Evolutionary conservation across 2,113 vertebrate species (phyloP).

Genomic region (Circaetus cinerascens): DNA sequence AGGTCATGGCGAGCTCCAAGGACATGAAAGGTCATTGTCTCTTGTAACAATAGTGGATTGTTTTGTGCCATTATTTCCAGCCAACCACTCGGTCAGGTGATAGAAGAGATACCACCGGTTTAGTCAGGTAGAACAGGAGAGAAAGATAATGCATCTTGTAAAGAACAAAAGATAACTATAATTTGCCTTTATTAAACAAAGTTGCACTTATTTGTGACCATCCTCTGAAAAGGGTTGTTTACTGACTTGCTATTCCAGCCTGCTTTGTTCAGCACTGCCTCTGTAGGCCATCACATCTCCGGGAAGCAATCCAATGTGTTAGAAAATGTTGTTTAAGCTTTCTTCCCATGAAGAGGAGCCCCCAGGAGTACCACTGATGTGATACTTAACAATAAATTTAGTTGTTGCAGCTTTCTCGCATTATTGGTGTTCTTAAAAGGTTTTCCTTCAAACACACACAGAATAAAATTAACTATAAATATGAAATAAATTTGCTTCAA

Average conservation of each 20-base stretch:
- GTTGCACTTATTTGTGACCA: slow-evolving; percentile 69
- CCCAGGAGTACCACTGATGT: slow-evolving; percentile 73
- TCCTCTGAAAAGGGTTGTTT: slow-evolving; percentile 61
- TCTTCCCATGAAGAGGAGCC: slow-evolving; percentile 71
- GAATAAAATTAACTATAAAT: slow-evolving; percentile 77
- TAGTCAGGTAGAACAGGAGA: slow-evolving; percentile 75
- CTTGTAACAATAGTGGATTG: slow-evolving; percentile 83
- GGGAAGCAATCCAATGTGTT: slow-evolving; percentile 75
- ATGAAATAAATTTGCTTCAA: slow-evolving; percentile 71
- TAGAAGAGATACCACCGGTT: slow-evolving; percentile 81
- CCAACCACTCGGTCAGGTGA: slow-evolving; percentile 71
- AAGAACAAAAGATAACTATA: slow-evolving; percentile 45
- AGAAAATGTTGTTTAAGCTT: slow-evolving; percentile 78
- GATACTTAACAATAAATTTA: slow-evolving; percentile 77
- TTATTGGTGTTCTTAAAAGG: slow-evolving; percentile 75
- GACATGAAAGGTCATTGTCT: slow-evolving; percentile 85
- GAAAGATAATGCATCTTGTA: slow-evolving; percentile 63
- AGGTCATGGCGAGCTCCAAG: slow-evolving; percentile 87
- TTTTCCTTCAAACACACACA: slow-evolving; percentile 68
- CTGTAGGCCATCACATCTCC: slow-evolving; percentile 74
- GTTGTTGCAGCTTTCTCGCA: slow-evolving; percentile 70
- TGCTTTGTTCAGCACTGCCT: slow-evolving; percentile 63
- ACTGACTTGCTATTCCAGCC: slow-evolving; percentile 55
- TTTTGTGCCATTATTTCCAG: slow-evolving; percentile 78
- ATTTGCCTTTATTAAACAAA: slow-evolving; percentile 68